Evolutionary conservation across 2,888 invertebrate species (phyloP).

Genomic region (Eledona agricola): DNA sequence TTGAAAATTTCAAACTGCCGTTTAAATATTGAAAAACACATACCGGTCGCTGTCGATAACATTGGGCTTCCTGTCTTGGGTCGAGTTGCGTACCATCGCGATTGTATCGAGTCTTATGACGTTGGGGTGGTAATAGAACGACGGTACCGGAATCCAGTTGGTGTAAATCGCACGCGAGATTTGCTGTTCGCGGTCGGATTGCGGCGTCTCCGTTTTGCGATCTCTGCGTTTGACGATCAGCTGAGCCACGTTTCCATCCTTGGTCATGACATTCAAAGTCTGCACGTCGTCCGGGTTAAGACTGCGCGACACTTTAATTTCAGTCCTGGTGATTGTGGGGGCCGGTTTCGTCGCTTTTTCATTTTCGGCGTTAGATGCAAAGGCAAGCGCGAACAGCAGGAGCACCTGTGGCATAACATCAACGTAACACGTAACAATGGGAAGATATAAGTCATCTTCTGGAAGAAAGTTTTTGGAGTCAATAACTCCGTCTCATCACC

Average conservation of each 20-base stretch:
- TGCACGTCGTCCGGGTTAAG: constrained; percentile 80
- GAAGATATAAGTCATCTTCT: constrained; percentile 16
- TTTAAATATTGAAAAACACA: constrained; percentile 32
- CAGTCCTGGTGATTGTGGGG: constrained; percentile 72
- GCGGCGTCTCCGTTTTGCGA: constrained; percentile 65
- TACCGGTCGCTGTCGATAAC: constrained; percentile 58
- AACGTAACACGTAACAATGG: constrained; percentile 22
- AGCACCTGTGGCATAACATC: constrained; percentile 33
- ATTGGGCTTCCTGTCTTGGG: constrained; percentile 49
- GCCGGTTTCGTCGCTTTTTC: constrained; percentile 61
- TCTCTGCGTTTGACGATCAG: constrained; percentile 78
- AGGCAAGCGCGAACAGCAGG: constrained; percentile 52
- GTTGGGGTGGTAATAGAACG: constrained; percentile 55
- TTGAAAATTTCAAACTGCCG: too few species aligned
- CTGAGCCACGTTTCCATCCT: constrained; percentile 79
- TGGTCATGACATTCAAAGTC: constrained; percentile 79
- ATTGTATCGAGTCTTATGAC: constrained; percentile 54
- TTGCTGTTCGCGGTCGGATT: constrained; percentile 62
- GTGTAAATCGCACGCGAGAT: constrained; percentile 57
- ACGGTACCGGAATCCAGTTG: constrained; percentile 61
- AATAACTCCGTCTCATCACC: constrained; percentile 44
- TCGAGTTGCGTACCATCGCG: constrained; percentile 54
- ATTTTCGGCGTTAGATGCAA: constrained; percentile 40
- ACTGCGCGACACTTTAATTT: constrained; percentile 79
- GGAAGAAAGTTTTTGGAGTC: constrained; percentile 40